Base-by-base conservation (phyloP, 1,140 invertebrate genomes). In the Drosophila nigrodunni region DNA sequence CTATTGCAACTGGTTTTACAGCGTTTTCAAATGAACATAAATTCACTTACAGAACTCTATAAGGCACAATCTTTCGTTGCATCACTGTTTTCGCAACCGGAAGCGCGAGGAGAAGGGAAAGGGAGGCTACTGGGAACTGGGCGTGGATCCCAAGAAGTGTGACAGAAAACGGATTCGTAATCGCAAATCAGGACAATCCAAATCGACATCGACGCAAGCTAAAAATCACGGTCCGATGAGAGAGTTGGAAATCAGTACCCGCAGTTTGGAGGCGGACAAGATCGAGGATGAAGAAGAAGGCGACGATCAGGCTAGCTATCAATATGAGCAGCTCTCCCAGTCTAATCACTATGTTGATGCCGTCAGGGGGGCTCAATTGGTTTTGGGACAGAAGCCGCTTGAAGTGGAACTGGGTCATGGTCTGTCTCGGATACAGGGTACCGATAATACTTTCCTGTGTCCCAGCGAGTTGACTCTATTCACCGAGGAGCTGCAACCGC, bases 121-220 rank as follows among this genome's bases (percentile, higher is more conserved):
- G 64, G 92, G 92, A 11, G 92, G 92, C 7, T 92, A 92, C 50
- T 92, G 92, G 92, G 90, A 92, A 55, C 57, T 92, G 21, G 91
- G 88, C 4, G 74, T 92, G 2, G 92, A 92, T 66, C 80, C 78
- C 8, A 91, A 86, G 37, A 92, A 92, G 64, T 85, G 81, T 59
- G 89, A 92, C 21, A 76, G 76, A 39, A 92, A 92, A 49, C 80
- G 92, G 6, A 85, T 92, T 30, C 73, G 92, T 2, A 92, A 92
- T 59, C 82, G 92, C 4, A 92, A 91, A 67, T 25, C 74, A 6
- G 30, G 59, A 7, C 62, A 78, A 21, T 7, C 50, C 4, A 85
- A 69, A 18, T 21, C 41, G 44, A 67, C 70, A 18, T 21, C 41
- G 44, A 67, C 70, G 7, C 30, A 44, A 21, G n/a, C 25, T 10